Conservation (phyloP, 2,888 invertebrate species). For the Peribatodes rhomboidaria region DNA sequence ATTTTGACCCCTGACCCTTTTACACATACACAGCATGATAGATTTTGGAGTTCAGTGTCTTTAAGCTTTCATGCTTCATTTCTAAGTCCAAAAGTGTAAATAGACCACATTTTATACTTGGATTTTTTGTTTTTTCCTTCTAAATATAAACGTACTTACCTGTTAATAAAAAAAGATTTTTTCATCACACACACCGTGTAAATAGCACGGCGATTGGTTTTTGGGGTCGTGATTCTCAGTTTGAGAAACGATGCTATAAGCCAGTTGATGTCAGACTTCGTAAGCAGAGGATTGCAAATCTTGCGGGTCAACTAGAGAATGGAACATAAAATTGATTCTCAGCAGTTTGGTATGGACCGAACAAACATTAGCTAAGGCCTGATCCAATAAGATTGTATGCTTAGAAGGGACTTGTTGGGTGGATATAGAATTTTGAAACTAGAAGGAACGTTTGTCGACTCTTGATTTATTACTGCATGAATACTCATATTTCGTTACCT, state of each 20-base stretch:
- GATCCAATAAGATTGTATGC: conserved; percentile 76
- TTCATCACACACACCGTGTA: too few species aligned
- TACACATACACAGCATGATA: too few species aligned
- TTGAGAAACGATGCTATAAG: conserved; percentile 22
- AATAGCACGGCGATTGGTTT: too few species aligned
- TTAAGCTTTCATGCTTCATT: too few species aligned
- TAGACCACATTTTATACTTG: too few species aligned
- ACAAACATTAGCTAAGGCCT: conserved; percentile 71
- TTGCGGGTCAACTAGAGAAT: conserved; percentile 62
- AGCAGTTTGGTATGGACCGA: conserved; percentile 66
- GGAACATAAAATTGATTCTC: conserved; percentile 68
- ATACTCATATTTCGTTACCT: not conserved
- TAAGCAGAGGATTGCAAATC: conserved; percentile 58
- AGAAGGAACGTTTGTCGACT: conserved; percentile 40
- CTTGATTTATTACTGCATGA: not conserved
- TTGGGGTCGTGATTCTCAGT: not conserved
- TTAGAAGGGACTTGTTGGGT: conserved; percentile 60
- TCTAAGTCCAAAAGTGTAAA: too few species aligned
- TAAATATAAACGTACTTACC: too few species aligned
- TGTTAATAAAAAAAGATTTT: too few species aligned
- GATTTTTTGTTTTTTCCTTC: too few species aligned
- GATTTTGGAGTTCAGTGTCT: too few species aligned
- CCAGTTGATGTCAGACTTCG: conserved; percentile 34
- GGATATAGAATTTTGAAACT: conserved; percentile 48
- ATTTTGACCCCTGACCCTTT: too few species aligned